Evolutionary conservation across 2,797 vertebrate genomes (phyloP).

Genomic region (Diceros bicornis): DNA sequence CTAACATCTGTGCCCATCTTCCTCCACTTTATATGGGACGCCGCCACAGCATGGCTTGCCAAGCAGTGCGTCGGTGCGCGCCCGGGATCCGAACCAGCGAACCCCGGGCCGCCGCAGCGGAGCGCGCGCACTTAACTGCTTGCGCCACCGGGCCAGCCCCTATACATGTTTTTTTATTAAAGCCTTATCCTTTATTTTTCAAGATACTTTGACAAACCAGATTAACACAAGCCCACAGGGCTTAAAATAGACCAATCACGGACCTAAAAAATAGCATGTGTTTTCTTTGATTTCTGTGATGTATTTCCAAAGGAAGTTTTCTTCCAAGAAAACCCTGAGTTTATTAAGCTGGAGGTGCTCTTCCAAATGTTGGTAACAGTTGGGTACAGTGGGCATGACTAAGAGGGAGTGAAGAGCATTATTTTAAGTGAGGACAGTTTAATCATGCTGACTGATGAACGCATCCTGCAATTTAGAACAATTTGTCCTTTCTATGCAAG

Average conservation of each 20-base stretch:
- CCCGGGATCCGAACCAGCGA: too few species aligned
- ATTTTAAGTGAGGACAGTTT: constrained; percentile 68
- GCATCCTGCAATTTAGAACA: constrained; percentile 52
- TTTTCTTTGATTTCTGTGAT: constrained; percentile 52
- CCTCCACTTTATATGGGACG: too few species aligned
- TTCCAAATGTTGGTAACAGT: constrained; percentile 20
- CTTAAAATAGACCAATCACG: constrained; percentile 39
- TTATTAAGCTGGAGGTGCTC: neutral
- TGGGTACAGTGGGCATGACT: constrained; percentile 25
- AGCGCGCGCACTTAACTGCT: too few species aligned
- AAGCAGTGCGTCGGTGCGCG: too few species aligned
- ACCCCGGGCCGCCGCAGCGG: too few species aligned
- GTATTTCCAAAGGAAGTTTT: constrained; percentile 56
- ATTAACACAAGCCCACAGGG: neutral
- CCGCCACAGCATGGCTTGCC: too few species aligned
- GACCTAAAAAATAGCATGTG: neutral
- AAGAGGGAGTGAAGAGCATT: constrained; percentile 43
- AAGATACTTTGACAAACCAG: constrained; percentile 8
- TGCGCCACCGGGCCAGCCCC: too few species aligned
- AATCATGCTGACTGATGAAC: constrained; percentile 46
- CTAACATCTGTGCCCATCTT: too few species aligned
- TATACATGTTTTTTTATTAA: neutral
- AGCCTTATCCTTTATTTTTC: constrained; percentile 26
- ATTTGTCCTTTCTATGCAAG: constrained; percentile 67
- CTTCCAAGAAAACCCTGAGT: neutral